Evolutionary conservation across 1,140 invertebrate genomes (phyloP).

Genomic region (Drosophila littoralis): DNA sequence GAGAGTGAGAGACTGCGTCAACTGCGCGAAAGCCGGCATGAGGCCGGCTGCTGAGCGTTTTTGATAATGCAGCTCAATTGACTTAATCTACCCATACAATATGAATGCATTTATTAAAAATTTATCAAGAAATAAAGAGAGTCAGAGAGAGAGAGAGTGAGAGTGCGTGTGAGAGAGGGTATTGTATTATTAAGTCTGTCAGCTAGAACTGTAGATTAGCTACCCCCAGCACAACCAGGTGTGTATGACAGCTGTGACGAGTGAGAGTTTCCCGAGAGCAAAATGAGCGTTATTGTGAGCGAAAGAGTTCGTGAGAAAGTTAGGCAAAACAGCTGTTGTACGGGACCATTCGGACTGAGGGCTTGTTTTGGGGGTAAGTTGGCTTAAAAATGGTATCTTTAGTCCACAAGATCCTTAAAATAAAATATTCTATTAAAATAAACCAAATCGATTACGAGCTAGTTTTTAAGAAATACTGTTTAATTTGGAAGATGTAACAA

Average conservation of each 20-base stretch:
- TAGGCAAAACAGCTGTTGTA: conserved; percentile 24
- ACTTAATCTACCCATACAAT: conserved; percentile 5
- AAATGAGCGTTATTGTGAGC: not conserved
- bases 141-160: not conserved
- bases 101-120: conserved; percentile 3
- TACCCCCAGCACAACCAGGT: conserved; percentile 14
- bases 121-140: not conserved
- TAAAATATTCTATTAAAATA: not conserved
- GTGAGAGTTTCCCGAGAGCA: not conserved
- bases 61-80: conserved; percentile 21
- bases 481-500: too few species aligned
- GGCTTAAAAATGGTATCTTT: not conserved
- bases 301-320: not conserved
- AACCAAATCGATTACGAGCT: too few species aligned
- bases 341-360: not conserved
- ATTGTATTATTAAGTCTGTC: not conserved
- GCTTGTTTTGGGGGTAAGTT: conserved; percentile 1
- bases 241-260: conserved; percentile 21
- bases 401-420: not conserved
- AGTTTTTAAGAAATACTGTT: too few species aligned
- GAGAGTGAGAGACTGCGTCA: not conserved
- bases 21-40: conserved; percentile 16
- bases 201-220: not conserved
- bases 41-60: conserved; percentile 10
- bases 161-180: not conserved